Base-by-base conservation (phyloP, 2,113 vertebrate species). In the Nesogale talazaci region DNA sequence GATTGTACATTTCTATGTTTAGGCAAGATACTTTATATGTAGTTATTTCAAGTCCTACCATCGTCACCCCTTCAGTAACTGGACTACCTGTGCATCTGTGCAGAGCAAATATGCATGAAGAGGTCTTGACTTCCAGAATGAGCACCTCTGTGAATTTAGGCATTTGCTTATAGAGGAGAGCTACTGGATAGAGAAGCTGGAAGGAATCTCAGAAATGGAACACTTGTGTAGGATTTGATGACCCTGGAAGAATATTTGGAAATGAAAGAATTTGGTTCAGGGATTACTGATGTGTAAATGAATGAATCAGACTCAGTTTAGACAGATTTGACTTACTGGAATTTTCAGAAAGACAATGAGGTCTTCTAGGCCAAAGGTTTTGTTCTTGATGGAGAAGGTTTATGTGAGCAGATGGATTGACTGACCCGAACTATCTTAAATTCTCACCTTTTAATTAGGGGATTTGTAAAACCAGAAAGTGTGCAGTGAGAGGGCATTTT, bases 201-300 rank as follows among this genome's bases (percentile, higher is more conserved):
- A 69, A 31, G 20, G 83, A 78, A 31, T 85, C 72, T 0, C 72
- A 61, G 83, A 86, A 46, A 63, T 10, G 40, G 94, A 70, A 86
- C 31, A 12, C 65, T 63, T 6, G 14, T 15, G 34, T 23, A 67
- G 79, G 75, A 84, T 92, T 91, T 88, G 72, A 82, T 88, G 85
- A 72, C 46, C 38, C 56, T 65, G n/a, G 22, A 6, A 22, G 78
- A 78, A 57, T 82, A 91, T 77, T 89, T 84, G 78, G 77, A 91
- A 93, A 82, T 7, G 83, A 79, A 82, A 85, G 25, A 88, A 20
- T 91, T 93, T 95, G 89, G 85, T 86, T 93, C 42, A 59, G 86
- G 75, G 83, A 92, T 95, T 90, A 93, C 29, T 38, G 76, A 34
- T 22, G 57, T 61, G 79, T 38, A 72, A 56, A 25, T 61, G 25